phyloP scores from a whole-genome alignment of 2,113 vertebrate genomes.

The Physeter macrocephalus region DNA sequence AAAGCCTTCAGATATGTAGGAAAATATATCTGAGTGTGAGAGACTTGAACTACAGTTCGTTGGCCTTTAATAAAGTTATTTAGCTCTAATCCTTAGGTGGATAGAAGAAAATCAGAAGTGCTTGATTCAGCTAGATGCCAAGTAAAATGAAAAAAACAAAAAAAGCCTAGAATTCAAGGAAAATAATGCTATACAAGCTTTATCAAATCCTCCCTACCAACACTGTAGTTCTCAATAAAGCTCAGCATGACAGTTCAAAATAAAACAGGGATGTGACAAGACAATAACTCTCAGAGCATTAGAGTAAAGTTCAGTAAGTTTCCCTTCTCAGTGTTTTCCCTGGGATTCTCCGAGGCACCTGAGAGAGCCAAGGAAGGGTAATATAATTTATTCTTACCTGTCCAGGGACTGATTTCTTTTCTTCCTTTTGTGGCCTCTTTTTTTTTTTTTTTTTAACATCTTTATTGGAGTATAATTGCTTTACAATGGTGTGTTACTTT shows the following conservation, averaged over 20 bases:
- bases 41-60: constrained; percentile 43
- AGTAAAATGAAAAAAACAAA: constrained; percentile 48
- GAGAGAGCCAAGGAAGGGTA: background rate
- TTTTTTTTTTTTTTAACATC: no score
- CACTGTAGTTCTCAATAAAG: constrained; percentile 55
- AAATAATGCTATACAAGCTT: constrained; percentile 47
- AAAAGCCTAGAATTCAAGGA: constrained; percentile 7
- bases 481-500: no score
- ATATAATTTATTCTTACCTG: background rate
- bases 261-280: constrained; percentile 39
- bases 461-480: no score
- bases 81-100: constrained; percentile 40
- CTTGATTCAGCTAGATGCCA: constrained; percentile 41
- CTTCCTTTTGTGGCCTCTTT: background rate
- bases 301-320: constrained; percentile 11
- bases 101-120: constrained; percentile 48
- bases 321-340: constrained; percentile 12
- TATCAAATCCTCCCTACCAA: constrained; percentile 52
- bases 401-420: background rate
- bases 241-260: constrained; percentile 53
- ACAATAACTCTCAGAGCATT: constrained; percentile 32
- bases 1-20: background rate
- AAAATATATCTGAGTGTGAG: constrained; percentile 26
- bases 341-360: background rate
- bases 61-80: constrained; percentile 62